A percentile compares a stretch with the other conserved stretches of the same genome.
phyloP scores from a whole-genome alignment of 2,797 vertebrate genomes.

The Stomatorhinus walkeri region DNA sequence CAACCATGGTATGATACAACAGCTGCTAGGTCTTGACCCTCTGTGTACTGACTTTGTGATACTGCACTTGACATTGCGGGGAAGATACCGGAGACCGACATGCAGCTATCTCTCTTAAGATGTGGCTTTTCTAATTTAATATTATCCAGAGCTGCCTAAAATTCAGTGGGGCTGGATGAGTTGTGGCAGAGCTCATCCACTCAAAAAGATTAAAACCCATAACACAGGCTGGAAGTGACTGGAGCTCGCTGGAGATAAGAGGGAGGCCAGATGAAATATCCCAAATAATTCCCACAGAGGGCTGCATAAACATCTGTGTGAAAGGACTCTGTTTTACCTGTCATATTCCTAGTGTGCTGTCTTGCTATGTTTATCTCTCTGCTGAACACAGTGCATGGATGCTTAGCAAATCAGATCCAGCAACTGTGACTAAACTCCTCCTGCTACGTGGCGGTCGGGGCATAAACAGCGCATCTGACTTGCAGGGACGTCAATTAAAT shows the following conservation, averaged over 20 bases:
- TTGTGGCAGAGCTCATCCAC: constrained; percentile 33
- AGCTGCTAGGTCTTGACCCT: background rate
- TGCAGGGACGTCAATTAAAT: constrained; percentile 8
- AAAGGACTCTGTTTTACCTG: constrained; percentile 47
- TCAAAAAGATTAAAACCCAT: constrained; percentile 37
- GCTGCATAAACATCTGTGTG: constrained; percentile 32
- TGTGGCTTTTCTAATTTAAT: constrained; percentile 22
- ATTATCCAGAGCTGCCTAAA: constrained; percentile 14
- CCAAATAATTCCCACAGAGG: constrained; percentile 47
- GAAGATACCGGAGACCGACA: background rate
- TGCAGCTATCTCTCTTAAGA: constrained; percentile 14
- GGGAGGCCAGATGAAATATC: constrained; percentile 41
- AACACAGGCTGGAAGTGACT: constrained; percentile 36
- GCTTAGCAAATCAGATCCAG: constrained; percentile 41
- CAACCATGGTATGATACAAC: background rate
- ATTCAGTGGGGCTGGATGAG: constrained; percentile 20
- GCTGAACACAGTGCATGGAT: constrained; percentile 44
- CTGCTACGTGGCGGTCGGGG: constrained; percentile 16
- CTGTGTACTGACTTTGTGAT: background rate
- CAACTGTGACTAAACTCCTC: constrained; percentile 33
- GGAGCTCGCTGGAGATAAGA: constrained; percentile 42
- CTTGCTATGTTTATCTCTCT: constrained; percentile 51
- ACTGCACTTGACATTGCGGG: constrained; percentile 14
- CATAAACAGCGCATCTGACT: background rate
- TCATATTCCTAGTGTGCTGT: constrained; percentile 43